Evolutionary conservation across 92 coral and sea anemone genomes (phyloP).

Genomic region (Epizoanthus illoricatus): DNA sequence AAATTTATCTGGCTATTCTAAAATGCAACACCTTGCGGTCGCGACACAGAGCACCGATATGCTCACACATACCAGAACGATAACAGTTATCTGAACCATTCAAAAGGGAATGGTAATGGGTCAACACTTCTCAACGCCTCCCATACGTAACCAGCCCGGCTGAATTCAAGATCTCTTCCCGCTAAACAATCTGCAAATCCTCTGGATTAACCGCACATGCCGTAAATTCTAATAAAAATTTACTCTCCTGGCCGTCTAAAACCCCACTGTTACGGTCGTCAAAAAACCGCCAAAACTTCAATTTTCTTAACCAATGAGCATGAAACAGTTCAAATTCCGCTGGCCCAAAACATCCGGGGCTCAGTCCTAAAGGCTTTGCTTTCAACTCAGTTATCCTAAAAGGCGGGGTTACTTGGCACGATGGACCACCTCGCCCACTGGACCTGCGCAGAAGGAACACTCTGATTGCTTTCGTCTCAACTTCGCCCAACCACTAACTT

Average conservation of each 20-base stretch:
- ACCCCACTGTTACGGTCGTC: not conserved
- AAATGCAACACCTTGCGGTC: not conserved
- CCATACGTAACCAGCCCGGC: too few relatives aligned
- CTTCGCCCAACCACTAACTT: not conserved
- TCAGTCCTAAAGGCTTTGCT: not conserved
- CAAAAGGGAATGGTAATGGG: too few relatives aligned
- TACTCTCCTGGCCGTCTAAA: not conserved
- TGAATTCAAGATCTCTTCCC: too few relatives aligned
- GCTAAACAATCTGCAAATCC: too few relatives aligned
- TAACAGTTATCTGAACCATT: too few relatives aligned
- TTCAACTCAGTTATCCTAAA: not conserved
- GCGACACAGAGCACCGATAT: not conserved
- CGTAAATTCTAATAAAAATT: not conserved
- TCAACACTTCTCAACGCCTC: too few relatives aligned
- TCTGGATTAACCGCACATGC: too few relatives aligned
- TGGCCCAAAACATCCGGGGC: constrained; percentile 1
- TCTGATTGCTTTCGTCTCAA: not conserved
- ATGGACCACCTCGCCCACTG: not conserved
- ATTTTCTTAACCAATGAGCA: not conserved
- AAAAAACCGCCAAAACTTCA: not conserved
- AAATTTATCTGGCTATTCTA: not conserved
- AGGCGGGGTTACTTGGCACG: constrained; percentile 4
- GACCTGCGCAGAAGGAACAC: constrained; percentile 3
- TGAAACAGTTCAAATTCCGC: constrained; percentile 1
- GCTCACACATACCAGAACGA: not conserved